These are phyloP conservation scores for Falco rusticolus DNA, from an alignment of 2,797 vertebrate genomes.

Conservation along the genomic window DNA sequence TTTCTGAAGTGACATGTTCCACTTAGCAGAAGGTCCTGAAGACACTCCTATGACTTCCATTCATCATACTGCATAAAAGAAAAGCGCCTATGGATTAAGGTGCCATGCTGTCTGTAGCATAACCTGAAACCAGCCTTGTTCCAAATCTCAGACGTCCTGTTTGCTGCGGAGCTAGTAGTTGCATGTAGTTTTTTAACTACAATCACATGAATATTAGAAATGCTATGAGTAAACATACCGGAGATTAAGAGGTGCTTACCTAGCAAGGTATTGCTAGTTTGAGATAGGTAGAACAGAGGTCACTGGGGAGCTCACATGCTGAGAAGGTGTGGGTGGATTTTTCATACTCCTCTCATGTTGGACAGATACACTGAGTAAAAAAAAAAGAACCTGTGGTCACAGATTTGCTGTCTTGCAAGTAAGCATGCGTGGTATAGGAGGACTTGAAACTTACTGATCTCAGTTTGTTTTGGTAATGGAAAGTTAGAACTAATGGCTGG, in stretches of 20 bases:
- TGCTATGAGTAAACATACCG: background rate
- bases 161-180: background rate
- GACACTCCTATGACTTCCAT: background rate
- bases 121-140: background rate
- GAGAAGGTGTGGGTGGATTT: slow-evolving; percentile 22
- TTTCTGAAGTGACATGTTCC: background rate
- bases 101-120: background rate
- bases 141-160: background rate
- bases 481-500: slow-evolving; percentile 30
- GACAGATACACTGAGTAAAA: slow-evolving; percentile 34
- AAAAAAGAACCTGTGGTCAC: slow-evolving; percentile 26
- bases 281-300: background rate
- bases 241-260: background rate
- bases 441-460: slow-evolving; percentile 44
- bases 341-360: background rate
- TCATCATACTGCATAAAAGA: background rate
- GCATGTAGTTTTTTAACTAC: background rate
- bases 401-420: slow-evolving; percentile 28
- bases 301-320: background rate
- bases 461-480: slow-evolving; percentile 37
- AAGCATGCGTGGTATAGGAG: background rate
- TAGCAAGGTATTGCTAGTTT: background rate
- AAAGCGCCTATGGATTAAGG: background rate
- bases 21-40: background rate
- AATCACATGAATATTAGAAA: background rate